Evolutionary conservation across 2,113 vertebrate genomes (phyloP), one percentile per base, ranked within the genome.

Genomic region (Epinephelus moara): DNA sequence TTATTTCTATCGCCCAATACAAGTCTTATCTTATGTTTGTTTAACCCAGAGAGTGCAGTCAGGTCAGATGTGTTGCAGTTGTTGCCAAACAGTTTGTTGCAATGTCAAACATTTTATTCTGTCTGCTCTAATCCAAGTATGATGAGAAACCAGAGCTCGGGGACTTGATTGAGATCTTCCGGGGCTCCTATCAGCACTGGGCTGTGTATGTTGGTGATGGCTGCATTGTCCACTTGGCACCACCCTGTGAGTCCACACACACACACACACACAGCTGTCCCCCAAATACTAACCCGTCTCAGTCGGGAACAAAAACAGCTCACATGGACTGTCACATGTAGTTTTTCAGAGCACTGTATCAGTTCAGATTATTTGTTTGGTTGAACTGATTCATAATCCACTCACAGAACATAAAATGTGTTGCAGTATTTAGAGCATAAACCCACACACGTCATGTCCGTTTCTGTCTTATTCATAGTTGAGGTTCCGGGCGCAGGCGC

Each of bases 81-180:
- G 13, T 63, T 75, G 17, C 23, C 17, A 61, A 76, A 50, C n/a
- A 57, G 10, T 78, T 6, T 66, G 40, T 82, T 85, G 33, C 4
- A 66, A 80, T 27, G 17, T 70, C 37, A 71, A 63, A 47, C 21
- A 4, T 30, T 10, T 49, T 53, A 8, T 64, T 49, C 18, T 68
- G 3, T 81, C 0, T 80, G 18, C 60, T 57, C 2, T 37, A 15
- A 47, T 84, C 37, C 50, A 77, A 95, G 93, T 91, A 88, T 78
- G 91, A 95, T 0, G 40, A 85, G 70, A 95, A 95, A 67, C 96
- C 95, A 25, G 80, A 96, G n/a, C 89, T 45, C 6, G 96, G 96
- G 21, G 96, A 97, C 88, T 78, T 97, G 88, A 97, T 98, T 2
- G 97, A 97, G 88, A 96, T 98, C 80, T 94, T 93, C 77, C 93